phyloP scores from a whole-genome alignment of 2,113 vertebrate genomes.

The Ceratotherium simum region DNA sequence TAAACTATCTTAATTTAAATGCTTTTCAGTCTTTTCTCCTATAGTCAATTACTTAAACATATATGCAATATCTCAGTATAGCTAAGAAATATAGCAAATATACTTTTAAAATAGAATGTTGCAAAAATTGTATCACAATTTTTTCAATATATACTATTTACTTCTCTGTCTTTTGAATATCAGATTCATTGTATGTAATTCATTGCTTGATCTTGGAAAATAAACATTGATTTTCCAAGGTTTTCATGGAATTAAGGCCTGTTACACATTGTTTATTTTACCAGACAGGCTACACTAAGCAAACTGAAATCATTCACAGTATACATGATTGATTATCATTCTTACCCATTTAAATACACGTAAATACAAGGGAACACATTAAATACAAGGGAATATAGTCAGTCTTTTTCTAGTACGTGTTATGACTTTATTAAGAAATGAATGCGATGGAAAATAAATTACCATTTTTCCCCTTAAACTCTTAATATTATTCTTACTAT shows the following conservation, averaged over 20 bases:
- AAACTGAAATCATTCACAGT: background rate
- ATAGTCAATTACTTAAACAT: background rate
- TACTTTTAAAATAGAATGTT: background rate
- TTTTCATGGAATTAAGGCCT: constrained; percentile 22
- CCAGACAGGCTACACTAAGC: background rate
- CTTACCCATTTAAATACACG: background rate
- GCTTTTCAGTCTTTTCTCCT: background rate
- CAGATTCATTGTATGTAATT: background rate
- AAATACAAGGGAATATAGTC: background rate
- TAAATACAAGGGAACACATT: no score
- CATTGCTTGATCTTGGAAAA: background rate
- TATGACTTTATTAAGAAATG: background rate
- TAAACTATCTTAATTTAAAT: constrained; percentile 39
- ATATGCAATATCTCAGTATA: background rate
- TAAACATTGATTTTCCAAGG: background rate
- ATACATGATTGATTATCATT: background rate
- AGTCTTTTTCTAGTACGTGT: background rate
- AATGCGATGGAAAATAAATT: background rate
- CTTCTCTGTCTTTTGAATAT: constrained; percentile 28
- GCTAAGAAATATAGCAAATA: constrained; percentile 41
- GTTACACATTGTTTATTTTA: constrained; percentile 6
- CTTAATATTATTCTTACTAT: background rate
- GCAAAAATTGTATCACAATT: background rate
- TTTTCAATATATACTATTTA: constrained; percentile 30
- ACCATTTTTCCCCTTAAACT: background rate